phyloP scores from a whole-genome alignment of 2,113 vertebrate genomes.

The Myrmecophaga tridactyla region DNA sequence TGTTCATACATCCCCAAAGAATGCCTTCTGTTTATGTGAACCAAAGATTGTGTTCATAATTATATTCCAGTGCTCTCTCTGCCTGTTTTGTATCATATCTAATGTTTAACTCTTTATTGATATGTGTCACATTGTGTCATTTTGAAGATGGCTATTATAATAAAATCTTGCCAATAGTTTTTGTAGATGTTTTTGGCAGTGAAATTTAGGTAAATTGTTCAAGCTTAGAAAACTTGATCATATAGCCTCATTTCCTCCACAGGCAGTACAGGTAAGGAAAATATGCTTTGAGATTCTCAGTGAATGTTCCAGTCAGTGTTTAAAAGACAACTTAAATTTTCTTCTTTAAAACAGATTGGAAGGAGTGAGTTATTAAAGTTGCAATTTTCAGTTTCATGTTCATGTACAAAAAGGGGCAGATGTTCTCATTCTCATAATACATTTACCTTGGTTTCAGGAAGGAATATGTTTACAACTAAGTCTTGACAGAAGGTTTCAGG shows the following conservation, averaged over 20 bases:
- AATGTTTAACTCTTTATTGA: not conserved
- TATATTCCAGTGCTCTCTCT: not conserved
- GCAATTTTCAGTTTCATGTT: constrained; percentile 21
- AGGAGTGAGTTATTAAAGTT: constrained; percentile 16
- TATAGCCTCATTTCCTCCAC: constrained; percentile 40
- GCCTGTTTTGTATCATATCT: constrained; percentile 29
- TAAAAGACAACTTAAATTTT: constrained; percentile 20
- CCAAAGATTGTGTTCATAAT: constrained; percentile 31
- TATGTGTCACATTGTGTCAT: not conserved
- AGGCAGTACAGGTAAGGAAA: constrained; percentile 7
- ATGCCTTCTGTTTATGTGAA: constrained; percentile 31
- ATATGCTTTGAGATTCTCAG: not conserved
- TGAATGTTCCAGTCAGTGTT: not conserved
- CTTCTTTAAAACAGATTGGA: not conserved
- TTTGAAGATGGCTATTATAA: constrained; percentile 34
- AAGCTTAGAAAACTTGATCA: constrained; percentile 19
- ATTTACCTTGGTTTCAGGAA: not conserved
- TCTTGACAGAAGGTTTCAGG: not conserved
- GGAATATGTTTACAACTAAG: not conserved
- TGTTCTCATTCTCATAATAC: constrained; percentile 16
- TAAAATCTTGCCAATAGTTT: not conserved
- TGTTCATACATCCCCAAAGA: not conserved
- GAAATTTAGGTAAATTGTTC: constrained; percentile 52
- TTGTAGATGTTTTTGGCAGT: constrained; percentile 9
- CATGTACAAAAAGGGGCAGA: not conserved